Evolutionary conservation across 2,797 vertebrate genomes (phyloP), one percentile per base, ranked within the genome.

Genomic region (Pelodytes ibericus): DNA sequence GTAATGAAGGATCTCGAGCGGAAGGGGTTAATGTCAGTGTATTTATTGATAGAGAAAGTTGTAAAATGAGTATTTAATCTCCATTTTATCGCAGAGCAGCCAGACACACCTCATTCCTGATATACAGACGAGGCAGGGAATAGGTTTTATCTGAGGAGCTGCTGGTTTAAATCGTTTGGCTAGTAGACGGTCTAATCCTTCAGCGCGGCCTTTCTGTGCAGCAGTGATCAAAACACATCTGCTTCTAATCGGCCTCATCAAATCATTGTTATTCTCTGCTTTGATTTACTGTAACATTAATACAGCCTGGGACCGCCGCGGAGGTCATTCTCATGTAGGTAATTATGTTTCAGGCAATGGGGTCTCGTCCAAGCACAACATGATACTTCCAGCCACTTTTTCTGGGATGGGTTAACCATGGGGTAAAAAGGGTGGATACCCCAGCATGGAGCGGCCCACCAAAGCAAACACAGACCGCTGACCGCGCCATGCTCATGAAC

Each of bases 181-280:
- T 59, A 61, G 47, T 3, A 13, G 27, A 7, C 4, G n/a, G 6
- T 11, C 51, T 10, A 6, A 26, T 11, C 18, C 64, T 44, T 27
- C 15, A 30, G 9, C 31, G 31, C 36, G 10, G 3, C 56, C 30
- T 16, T 31, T 39, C 53, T 36, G 25, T 59, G 63, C 57, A 36
- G 36, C 36, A 27, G 65, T 75, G 67, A 75, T 75, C 61, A 75
- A 33, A 20, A 25, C 73, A 60, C 16, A 68, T 68, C 61, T 33
- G 41, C 29, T 11, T 59, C n/a, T 74, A 47, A 68, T 69, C n/a
- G 0, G 36, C 39, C 67, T n/a, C 18, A 53, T 51, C 26, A 20
- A 26, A 47, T 47, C 30, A 61, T 62, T 18, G 27, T 39, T 61
- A 26, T 24, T 60, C 64, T 27, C 2, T 24, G 10, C 29, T 33